Evolutionary conservation across 2,888 invertebrate species (phyloP), one percentile per base, ranked within the genome.

Genomic region (Selenia dentaria): DNA sequence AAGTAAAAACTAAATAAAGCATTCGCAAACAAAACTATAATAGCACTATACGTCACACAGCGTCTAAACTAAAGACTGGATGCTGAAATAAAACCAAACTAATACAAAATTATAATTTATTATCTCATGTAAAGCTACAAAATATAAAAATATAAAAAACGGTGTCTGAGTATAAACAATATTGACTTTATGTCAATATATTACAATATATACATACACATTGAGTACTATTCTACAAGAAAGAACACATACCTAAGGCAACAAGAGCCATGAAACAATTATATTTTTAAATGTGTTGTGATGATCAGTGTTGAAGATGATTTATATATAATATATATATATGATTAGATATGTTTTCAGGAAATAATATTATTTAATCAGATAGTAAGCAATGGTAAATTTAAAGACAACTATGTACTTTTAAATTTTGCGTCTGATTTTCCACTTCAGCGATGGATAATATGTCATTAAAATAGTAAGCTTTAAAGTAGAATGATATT

Each of bases 101-200:
- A 22, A 45, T 85, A 79, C 59, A 82, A 84, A 85, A 79, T 79
- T 86, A 87, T 87, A 85, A 85, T 87, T 88, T 88, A 87, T 83
- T 87, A 74, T 68, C 67, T 78, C 65, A 74, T 71, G 73, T 79
- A 82, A 76, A 80, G 69, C 79, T 86, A 86, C 64, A 71, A 65
- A 74, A 79, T 76, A 80, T 78, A 82, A 80, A 81, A 78, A 77
- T 75, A 79, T 42, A 54, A 57, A 74, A 58, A 73, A 77, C 72
- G 65, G 60, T 69, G 69, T 70, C 69, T 81, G 84, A 86, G 84
- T 86, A 85, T 83, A 79, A 74, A 72, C 54, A 45, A 47, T 44
- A 43, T 43, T 47, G 45, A 39, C 39, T 26, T 31, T 37, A 45
- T 52, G 29, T 28, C 35, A 34, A 34, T 41, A 31, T 46, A 54